A percentile compares a stretch with the other conserved stretches of the same genome.
phyloP scores from a whole-genome alignment of 2,888 invertebrate species.

The Junonia oenone region DNA sequence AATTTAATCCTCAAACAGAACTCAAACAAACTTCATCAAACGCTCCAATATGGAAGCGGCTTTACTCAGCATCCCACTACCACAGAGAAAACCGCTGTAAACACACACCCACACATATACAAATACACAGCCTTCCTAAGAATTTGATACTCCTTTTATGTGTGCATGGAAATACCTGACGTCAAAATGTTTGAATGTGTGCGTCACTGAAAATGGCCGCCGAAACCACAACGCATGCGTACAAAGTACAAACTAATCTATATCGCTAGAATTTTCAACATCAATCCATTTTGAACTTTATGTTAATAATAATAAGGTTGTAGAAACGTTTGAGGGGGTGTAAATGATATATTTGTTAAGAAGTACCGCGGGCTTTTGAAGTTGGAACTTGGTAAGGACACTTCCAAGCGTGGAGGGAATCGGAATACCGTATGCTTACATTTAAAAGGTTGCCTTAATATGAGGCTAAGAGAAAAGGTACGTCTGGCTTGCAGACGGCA shows the following conservation, averaged over 20 bases:
- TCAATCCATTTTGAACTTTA: slow-evolving; percentile 25
- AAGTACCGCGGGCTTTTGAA: slow-evolving; percentile 62
- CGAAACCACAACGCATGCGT: slow-evolving; percentile 55
- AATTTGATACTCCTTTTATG: slow-evolving; percentile 45
- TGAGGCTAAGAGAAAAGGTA: not conserved
- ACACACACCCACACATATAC: slow-evolving; percentile 35
- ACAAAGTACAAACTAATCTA: slow-evolving; percentile 11
- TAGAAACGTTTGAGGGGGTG: not conserved
- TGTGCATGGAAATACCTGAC: slow-evolving; percentile 33
- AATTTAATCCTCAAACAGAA: slow-evolving; percentile 27
- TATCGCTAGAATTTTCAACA: slow-evolving; percentile 1
- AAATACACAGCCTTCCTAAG: slow-evolving; percentile 38
- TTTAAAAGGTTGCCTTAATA: slow-evolving; percentile 16
- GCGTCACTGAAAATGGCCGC: slow-evolving; percentile 71
- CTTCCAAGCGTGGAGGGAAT: slow-evolving; percentile 35
- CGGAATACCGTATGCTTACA: slow-evolving; percentile 23
- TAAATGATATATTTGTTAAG: slow-evolving; percentile 26
- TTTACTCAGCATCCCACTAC: slow-evolving; percentile 63
- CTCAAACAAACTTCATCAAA: slow-evolving; percentile 38
- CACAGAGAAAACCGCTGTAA: slow-evolving; percentile 36
- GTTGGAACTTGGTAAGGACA: slow-evolving; percentile 67
- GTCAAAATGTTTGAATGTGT: slow-evolving; percentile 40
- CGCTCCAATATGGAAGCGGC: slow-evolving; percentile 43
- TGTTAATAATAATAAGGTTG: slow-evolving; percentile 23
- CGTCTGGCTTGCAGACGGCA: not conserved